Conservation (phyloP, 2,888 invertebrate genomes). For the Hirudinaria manillensis region DNA sequence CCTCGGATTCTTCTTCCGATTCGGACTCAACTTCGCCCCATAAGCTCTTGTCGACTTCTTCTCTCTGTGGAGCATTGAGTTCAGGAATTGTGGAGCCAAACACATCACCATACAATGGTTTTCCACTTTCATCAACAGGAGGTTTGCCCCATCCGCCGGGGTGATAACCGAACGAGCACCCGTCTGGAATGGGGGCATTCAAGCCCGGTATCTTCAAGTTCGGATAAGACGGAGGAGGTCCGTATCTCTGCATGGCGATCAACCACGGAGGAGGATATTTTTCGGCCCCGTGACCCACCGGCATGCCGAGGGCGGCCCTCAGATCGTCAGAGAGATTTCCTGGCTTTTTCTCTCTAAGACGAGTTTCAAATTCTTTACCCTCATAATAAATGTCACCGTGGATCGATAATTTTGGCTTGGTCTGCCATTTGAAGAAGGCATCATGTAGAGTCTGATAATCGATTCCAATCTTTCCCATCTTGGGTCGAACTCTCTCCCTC, state of each 20-base stretch:
- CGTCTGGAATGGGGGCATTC: slow-evolving; percentile 93
- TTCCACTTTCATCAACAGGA: slow-evolving; percentile 94
- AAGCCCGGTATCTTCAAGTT: slow-evolving; percentile 94
- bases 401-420: slow-evolving; percentile 96
- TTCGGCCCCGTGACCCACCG: slow-evolving; percentile 68
- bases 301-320: slow-evolving; percentile 94
- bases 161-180: slow-evolving; percentile 95
- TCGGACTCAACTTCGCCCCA: slow-evolving; percentile 97
- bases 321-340: slow-evolving; percentile 93
- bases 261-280: slow-evolving; percentile 84
- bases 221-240: slow-evolving; percentile 97
- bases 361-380: slow-evolving; percentile 95
- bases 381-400: slow-evolving; percentile 98
- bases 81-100: slow-evolving; percentile 67
- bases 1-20: slow-evolving; percentile 60
- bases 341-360: slow-evolving; percentile 94
- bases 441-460: slow-evolving; percentile 99
- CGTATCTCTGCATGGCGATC: slow-evolving; percentile 94
- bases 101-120: slow-evolving; percentile 96
- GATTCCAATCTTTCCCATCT: slow-evolving; percentile 97
- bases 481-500: slow-evolving; percentile 90
- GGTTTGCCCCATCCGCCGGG: slow-evolving; percentile 99
- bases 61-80: slow-evolving; percentile 57
- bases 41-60: slow-evolving; percentile 81
- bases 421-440: slow-evolving; percentile 98